A percentile compares a stretch with the other conserved stretches of the same genome.
Evolutionary conservation across 2,113 vertebrate genomes (phyloP).

Genomic region (Sorex fumeus): DNA sequence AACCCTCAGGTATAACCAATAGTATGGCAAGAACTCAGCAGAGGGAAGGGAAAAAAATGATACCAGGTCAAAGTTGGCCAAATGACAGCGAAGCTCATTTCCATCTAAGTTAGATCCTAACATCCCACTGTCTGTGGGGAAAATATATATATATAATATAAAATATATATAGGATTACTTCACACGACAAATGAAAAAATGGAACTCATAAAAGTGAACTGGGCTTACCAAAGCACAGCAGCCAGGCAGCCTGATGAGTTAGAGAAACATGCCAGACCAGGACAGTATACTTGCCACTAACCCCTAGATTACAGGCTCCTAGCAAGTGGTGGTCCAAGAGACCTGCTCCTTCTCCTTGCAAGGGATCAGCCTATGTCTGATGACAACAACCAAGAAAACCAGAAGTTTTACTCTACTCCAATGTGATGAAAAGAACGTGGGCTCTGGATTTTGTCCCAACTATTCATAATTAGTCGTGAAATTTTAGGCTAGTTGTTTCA

Average conservation of each 20-base stretch:
- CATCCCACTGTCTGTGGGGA: background rate
- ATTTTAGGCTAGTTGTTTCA: conserved; percentile 29
- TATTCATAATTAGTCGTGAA: background rate
- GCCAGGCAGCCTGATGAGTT: conserved; percentile 14
- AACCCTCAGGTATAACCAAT: conserved; percentile 27
- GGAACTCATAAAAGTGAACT: background rate
- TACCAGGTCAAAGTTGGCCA: conserved; percentile 21
- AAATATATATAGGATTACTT: conserved; percentile 7
- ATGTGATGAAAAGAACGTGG: background rate
- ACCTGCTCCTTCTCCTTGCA: conserved; percentile 1
- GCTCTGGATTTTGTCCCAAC: conserved; percentile 1
- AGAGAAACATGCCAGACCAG: background rate
- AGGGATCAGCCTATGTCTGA: conserved; percentile 9
- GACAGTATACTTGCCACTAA: conserved; percentile 1
- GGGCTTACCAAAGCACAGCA: conserved; percentile 35
- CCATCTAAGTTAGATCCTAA: conserved; percentile 37
- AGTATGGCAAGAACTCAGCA: conserved; percentile 37
- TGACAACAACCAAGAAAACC: background rate
- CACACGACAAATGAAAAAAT: conserved; percentile 44
- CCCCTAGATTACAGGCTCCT: background rate
- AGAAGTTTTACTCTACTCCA: conserved; percentile 31
- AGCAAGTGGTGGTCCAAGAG: background rate
- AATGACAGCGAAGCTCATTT: conserved; percentile 55
- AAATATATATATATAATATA: background rate
- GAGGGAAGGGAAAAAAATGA: background rate